Base-by-base conservation (phyloP, 2,888 invertebrate genomes). In the Drosophila nr. perissopoda region DNA sequence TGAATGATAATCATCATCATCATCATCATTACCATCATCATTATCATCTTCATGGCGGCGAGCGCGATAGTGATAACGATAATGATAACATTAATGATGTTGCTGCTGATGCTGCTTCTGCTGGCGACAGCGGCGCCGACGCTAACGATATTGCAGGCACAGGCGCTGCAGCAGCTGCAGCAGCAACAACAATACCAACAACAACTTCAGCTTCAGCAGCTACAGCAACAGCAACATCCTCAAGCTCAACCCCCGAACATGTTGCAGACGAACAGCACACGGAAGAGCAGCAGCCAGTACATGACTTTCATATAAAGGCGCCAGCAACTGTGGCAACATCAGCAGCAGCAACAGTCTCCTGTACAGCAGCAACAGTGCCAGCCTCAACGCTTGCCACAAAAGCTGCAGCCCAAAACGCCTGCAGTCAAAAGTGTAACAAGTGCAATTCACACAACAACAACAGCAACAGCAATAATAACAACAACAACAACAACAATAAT, bases 381-480 rank as follows among this genome's bases (percentile, higher is more conserved):
- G 53, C 68, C 48, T 46, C 57, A 52, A 48, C 72, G 31, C 46
- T 53, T 27, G 58, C 61, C 11, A 46, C 61, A 31, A 58, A 66
- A 33, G 21, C 59, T 29, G 46, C 69, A 34, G 51, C 64, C 36
- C 79, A 78, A 60, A 80, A 72, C 79, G 82, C 76, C 38, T 80
- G 82, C 70, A 78, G 59, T 61, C 81, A 77, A 81, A 92, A 92
- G 81, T 92, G 92, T 84, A 91, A 86, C 82, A 92, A 92, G 87
- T 92, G 91, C 87, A 92, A 86, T 59, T 76, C 80, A n/a, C 87
- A 79, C 66, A 92, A 92, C 81, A 92, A 91, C 74, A 92, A 72
- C 63, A 85, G 46, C 74, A 82, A 46, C 57, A 81, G 34, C 60
- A 74, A 71, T 63, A 83, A 42, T 38, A 83, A 60, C n/a, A 83